phyloP scores from a whole-genome alignment of 2,797 vertebrate species.

The Tinamus major region DNA sequence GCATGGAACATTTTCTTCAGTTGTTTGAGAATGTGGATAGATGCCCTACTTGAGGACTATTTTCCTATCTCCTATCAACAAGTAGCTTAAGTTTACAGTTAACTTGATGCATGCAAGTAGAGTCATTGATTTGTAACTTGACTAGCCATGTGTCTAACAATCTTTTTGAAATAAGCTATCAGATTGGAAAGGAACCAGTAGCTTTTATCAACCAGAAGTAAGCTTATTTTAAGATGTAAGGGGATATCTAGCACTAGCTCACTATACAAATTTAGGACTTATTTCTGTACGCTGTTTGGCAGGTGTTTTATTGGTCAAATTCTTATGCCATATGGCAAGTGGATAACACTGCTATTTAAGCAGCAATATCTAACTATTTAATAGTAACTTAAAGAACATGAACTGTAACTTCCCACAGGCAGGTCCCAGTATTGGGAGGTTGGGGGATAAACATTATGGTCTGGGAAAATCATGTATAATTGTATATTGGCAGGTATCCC shows the following conservation, averaged over 20 bases:
- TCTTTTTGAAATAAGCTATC: conserved; percentile 6
- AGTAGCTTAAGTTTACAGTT: neutral
- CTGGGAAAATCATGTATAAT: neutral
- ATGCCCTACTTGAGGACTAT: neutral
- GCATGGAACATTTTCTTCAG: conserved; percentile 7
- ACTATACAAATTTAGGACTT: neutral
- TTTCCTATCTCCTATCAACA: conserved; percentile 1
- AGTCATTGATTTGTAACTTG: neutral
- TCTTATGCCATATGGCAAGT: neutral
- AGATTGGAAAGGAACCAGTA: neutral
- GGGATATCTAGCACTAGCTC: neutral
- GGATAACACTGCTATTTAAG: neutral
- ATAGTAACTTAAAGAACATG: neutral
- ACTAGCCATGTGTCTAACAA: neutral
- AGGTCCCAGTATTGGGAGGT: neutral
- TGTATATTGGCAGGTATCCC: neutral
- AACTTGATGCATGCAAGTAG: neutral
- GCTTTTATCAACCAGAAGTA: neutral
- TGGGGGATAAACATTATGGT: neutral
- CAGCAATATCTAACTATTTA: neutral
- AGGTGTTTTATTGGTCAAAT: neutral
- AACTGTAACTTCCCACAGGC: neutral
- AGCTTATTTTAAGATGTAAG: neutral
- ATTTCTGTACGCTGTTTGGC: neutral
- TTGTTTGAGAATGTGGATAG: conserved; percentile 15